Percentiles rank a stretch among this genome's conserved stretches.
Evolutionary conservation across 2,888 invertebrate species (phyloP).

Genomic region (Acanthosoma haemorrhoidale): DNA sequence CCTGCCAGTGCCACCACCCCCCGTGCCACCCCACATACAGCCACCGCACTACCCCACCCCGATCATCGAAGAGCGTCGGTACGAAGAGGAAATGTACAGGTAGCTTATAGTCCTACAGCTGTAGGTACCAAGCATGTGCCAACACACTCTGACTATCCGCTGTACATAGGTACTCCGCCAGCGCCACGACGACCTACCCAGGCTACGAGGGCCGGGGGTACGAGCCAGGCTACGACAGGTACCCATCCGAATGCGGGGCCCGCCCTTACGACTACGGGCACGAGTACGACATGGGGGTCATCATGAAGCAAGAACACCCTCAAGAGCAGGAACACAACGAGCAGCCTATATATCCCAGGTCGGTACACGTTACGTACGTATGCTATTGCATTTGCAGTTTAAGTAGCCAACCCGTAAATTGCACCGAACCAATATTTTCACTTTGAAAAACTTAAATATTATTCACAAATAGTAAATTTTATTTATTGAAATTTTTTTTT

Average conservation of each 20-base stretch:
- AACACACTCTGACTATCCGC: too few relatives aligned
- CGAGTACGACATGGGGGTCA: slow-evolving; percentile 49
- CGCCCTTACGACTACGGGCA: slow-evolving; percentile 45
- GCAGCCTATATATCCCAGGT: slow-evolving; percentile 71
- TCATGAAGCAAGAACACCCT: slow-evolving; percentile 52
- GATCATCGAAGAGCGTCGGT: slow-evolving; percentile 24
- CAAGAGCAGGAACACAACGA: slow-evolving; percentile 60
- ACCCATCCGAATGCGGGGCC: slow-evolving; percentile 48
- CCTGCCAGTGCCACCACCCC: slow-evolving; percentile 49
- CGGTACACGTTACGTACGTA: too few relatives aligned
- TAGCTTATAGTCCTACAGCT: too few relatives aligned
- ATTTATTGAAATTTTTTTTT: too few relatives aligned
- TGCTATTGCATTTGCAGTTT: too few relatives aligned
- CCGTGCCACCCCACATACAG: slow-evolving; percentile 46
- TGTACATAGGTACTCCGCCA: slow-evolving; percentile 53
- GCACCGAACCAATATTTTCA: too few relatives aligned
- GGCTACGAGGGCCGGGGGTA: slow-evolving; percentile 44
- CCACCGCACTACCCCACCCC: slow-evolving; percentile 51
- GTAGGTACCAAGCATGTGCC: too few relatives aligned
- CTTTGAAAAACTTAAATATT: too few relatives aligned
- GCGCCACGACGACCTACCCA: slow-evolving; percentile 44
- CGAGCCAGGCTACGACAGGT: slow-evolving; percentile 59
- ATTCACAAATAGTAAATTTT: too few relatives aligned
- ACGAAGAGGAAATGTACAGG: slow-evolving; percentile 29
- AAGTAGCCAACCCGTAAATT: too few relatives aligned